Evolutionary conservation across 2,888 invertebrate genomes (phyloP).

Genomic region (Crocallis elinguaria): DNA sequence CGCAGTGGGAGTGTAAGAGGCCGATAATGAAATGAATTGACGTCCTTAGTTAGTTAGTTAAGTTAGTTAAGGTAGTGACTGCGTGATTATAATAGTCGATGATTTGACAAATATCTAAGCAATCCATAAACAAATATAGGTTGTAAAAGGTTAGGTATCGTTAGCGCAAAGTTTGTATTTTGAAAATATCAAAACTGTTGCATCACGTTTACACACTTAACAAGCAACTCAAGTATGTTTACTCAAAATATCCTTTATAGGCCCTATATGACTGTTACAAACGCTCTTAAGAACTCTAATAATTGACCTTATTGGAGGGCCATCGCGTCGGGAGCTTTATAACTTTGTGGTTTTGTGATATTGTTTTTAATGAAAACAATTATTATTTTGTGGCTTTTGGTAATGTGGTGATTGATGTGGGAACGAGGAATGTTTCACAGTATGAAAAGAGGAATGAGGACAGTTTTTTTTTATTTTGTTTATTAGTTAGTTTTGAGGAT

Average conservation of each 20-base stretch:
- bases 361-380: slow-evolving; percentile 72
- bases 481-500: too few relatives aligned
- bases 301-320: slow-evolving; percentile 63
- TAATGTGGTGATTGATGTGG: slow-evolving; percentile 77
- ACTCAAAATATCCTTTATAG: slow-evolving; percentile 75
- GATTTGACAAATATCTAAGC: too few relatives aligned
- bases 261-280: slow-evolving; percentile 62
- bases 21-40: too few relatives aligned
- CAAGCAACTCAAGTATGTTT: slow-evolving; percentile 75
- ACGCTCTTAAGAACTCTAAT: slow-evolving; percentile 64
- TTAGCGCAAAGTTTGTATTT: too few relatives aligned
- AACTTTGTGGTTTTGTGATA: slow-evolving; percentile 56
- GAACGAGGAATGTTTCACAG: slow-evolving; percentile 48
- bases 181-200: slow-evolving; percentile 59
- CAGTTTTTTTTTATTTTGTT: too few relatives aligned
- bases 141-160: too few relatives aligned
- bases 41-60: too few relatives aligned
- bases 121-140: too few relatives aligned
- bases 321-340: slow-evolving; percentile 51
- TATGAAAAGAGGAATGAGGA: too few relatives aligned
- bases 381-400: slow-evolving; percentile 57
- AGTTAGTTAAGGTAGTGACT: too few relatives aligned
- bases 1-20: too few relatives aligned
- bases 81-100: too few relatives aligned
- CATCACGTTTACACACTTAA: slow-evolving; percentile 43